Evolutionary conservation across 2,888 invertebrate species (phyloP), one percentile per base, ranked within the genome.

Genomic region (Protonemura montana): DNA sequence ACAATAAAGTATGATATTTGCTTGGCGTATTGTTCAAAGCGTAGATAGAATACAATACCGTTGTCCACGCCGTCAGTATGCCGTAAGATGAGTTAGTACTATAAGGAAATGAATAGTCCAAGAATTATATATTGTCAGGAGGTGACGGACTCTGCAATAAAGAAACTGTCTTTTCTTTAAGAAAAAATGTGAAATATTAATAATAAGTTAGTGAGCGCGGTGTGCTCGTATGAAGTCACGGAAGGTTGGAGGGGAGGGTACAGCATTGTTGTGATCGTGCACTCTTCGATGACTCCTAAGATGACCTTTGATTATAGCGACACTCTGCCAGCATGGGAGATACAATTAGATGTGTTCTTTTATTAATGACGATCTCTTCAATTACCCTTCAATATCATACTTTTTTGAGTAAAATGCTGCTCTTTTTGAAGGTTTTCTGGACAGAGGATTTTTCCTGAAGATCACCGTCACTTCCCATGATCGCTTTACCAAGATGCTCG

Each of bases 141-240:
- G 59, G 59, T 59, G 59, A 59, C 59, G 59, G 59, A 59, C 59
- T 35, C 35, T 59, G 21, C 59, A 59, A 59, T 59, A 59, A 59
- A 59, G 59, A 59, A 59, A 59, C 59, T 59, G 59, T 59, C 59
- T 59, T 59, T 59, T 59, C 59, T 59, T 59, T 59, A n/a, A 21
- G 59, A 59, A 59, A 59, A 59, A 59, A 59, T 59, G 3, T 7
- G 21, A 59, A 59, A 59, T 35, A 59, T 59, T 59, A 59, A 59
- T 59, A 59, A 59, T 59, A 59, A 59, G 16, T 59, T 59, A 59
- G 16, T 10, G 59, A 59, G 59, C 59, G 35, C 59, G 59, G 16
- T 59, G 21, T 10, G 16, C 59, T 10, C 59, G 59, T 59, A 59
- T 21, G 59, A 59, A 10, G 59, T 59, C 59, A 59, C 59, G 59